Conservation (phyloP, 1,140 invertebrate genomes). For the Monochamus saltuarius region DNA sequence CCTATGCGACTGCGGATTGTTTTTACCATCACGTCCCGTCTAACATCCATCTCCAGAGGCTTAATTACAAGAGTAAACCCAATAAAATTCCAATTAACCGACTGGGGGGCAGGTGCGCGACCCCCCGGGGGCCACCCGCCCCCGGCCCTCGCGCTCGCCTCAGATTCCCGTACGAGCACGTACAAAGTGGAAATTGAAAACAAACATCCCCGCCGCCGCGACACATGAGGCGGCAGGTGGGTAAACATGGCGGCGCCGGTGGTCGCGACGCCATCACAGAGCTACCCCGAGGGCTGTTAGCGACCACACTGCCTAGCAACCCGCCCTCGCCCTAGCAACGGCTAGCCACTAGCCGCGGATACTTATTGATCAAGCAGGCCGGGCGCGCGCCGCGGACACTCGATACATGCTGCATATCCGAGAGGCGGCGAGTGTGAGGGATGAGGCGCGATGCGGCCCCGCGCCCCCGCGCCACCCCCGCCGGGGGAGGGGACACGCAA, state of each 20-base stretch:
- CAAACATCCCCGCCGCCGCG: constrained; percentile 43
- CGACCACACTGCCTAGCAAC: constrained; percentile 54
- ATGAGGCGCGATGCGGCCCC: constrained; percentile 29
- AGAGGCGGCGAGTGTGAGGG: constrained; percentile 37
- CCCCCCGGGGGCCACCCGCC: not conserved
- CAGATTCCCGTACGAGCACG: constrained; percentile 12
- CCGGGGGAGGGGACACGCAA: constrained; percentile 5
- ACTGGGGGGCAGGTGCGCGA: not conserved
- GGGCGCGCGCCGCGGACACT: constrained; percentile 37
- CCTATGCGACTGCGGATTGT: too few relatives aligned
- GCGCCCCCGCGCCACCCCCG: not conserved
- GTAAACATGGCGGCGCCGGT: constrained; percentile 50
- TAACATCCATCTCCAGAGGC: too few relatives aligned
- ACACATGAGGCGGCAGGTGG: constrained; percentile 49
- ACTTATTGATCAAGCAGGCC: constrained; percentile 52
- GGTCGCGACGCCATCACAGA: constrained; percentile 51
- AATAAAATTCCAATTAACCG: constrained; percentile 9
- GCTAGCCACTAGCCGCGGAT: constrained; percentile 55
- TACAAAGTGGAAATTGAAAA: constrained; percentile 50
- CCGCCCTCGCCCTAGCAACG: constrained; percentile 54
- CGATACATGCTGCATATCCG: constrained; percentile 42
- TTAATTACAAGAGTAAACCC: too few relatives aligned
- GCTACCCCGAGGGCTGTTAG: constrained; percentile 53
- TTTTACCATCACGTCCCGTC: too few relatives aligned
- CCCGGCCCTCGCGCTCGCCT: not conserved